Conservation (phyloP, 2,888 invertebrate genomes). For the Melikaiella ostensackeni region DNA sequence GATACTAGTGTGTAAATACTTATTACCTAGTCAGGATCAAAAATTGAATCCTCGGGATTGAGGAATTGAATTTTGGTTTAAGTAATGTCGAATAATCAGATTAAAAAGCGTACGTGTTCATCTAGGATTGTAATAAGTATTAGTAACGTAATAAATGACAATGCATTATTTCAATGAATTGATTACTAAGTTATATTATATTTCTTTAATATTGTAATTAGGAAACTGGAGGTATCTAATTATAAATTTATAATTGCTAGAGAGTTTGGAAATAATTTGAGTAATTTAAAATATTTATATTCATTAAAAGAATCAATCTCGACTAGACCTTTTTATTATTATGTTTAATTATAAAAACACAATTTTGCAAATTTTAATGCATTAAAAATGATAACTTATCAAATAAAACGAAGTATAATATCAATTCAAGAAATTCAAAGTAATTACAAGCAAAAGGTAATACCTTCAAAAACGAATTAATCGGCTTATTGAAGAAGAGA, state of each 20-base stretch:
- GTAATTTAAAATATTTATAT: too few species aligned
- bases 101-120: conserved; percentile 65
- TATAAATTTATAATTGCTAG: too few species aligned
- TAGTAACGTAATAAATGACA: conserved; percentile 34
- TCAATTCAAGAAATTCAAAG: neutral
- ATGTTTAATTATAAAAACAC: neutral
- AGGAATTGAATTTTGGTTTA: conserved; percentile 12
- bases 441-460: neutral
- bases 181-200: neutral
- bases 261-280: too few species aligned
- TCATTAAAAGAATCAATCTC: neutral
- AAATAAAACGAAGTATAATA: neutral
- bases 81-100: conserved; percentile 13
- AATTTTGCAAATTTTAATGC: neutral
- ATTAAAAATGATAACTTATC: neutral
- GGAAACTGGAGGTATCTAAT: too few species aligned
- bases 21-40: conserved; percentile 14
- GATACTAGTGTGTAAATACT: conserved; percentile 21
- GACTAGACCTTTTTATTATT: neutral
- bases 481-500: neutral
- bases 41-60: neutral
- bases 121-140: conserved; percentile 65
- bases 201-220: neutral
- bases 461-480: neutral
- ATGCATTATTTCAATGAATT: conserved; percentile 32